Evolutionary conservation across 2,113 vertebrate genomes (phyloP).

Genomic region (Xiphorhynchus elegans): DNA sequence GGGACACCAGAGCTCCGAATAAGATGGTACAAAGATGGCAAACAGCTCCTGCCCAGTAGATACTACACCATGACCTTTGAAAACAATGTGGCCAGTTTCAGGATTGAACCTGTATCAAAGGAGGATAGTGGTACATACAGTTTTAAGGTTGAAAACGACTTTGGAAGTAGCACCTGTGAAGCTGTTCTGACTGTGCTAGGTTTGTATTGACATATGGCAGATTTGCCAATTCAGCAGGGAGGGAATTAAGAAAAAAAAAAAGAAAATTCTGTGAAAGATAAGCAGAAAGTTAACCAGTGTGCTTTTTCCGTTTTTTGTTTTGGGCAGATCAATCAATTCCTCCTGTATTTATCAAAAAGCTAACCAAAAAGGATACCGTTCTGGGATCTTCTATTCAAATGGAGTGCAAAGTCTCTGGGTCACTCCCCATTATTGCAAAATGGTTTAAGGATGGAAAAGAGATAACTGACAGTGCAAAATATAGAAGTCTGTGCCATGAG

Average conservation of each 20-base stretch:
- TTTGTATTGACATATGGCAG: constrained; percentile 74
- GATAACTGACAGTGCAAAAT: constrained; percentile 88
- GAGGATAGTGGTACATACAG: constrained; percentile 91
- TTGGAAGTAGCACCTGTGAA: constrained; percentile 89
- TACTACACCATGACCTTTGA: constrained; percentile 92
- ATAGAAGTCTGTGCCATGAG: constrained; percentile 88
- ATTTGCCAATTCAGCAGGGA: not conserved
- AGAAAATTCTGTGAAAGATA: not conserved
- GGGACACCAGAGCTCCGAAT: constrained; percentile 94
- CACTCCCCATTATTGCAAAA: constrained; percentile 91
- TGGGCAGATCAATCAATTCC: constrained; percentile 92
- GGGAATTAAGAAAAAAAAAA: not conserved
- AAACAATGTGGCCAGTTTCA: constrained; percentile 91
- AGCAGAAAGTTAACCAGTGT: constrained; percentile 29
- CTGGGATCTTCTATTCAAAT: constrained; percentile 89
- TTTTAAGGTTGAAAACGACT: constrained; percentile 93
- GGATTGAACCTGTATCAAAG: constrained; percentile 87
- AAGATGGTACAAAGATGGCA: constrained; percentile 93
- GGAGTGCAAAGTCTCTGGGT: constrained; percentile 93
- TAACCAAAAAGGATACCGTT: constrained; percentile 88
- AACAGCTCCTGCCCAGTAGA: constrained; percentile 90
- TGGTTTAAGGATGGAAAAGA: constrained; percentile 93
- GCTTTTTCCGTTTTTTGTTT: constrained; percentile 57
- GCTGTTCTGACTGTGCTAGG: constrained; percentile 89
- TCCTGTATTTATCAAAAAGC: constrained; percentile 91